phyloP scores from a whole-genome alignment of 2,113 vertebrate genomes.

The Coptodon bakossiorum region DNA sequence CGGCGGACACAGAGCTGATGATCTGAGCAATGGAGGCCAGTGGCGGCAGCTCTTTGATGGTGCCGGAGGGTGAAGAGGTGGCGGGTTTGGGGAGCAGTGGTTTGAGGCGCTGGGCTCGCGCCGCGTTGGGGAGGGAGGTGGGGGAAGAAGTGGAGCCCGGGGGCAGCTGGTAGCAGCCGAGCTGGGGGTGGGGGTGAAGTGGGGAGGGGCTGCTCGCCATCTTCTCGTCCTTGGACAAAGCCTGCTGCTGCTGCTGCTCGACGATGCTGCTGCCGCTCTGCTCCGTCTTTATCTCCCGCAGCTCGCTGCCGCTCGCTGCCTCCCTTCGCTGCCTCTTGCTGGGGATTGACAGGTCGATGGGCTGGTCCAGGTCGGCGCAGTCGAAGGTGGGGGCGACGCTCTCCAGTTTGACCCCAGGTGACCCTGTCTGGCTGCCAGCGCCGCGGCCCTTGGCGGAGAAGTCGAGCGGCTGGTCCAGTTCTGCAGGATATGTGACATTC shows the following conservation, averaged over 20 bases:
- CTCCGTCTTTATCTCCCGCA: slow-evolving; percentile 67
- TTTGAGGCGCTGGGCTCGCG: slow-evolving; percentile 83
- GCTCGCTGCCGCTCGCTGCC: background rate
- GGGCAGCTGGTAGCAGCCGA: slow-evolving; percentile 77
- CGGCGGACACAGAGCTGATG: slow-evolving; percentile 92
- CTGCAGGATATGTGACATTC: slow-evolving; percentile 54
- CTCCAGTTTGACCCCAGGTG: slow-evolving; percentile 81
- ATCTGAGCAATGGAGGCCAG: slow-evolving; percentile 97
- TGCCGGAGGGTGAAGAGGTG: slow-evolving; percentile 42
- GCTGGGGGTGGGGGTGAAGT: slow-evolving; percentile 57
- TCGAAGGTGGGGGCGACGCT: slow-evolving; percentile 65
- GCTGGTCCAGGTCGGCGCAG: slow-evolving; percentile 77
- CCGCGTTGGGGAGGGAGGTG: slow-evolving; percentile 36
- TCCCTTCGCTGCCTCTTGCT: slow-evolving; percentile 66
- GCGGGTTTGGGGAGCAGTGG: slow-evolving; percentile 91
- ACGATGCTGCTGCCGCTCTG: slow-evolving; percentile 47
- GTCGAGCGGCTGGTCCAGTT: slow-evolving; percentile 88
- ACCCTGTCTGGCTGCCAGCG: background rate
- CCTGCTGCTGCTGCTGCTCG: slow-evolving; percentile 9
- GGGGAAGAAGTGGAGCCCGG: slow-evolving; percentile 69
- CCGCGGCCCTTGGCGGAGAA: slow-evolving; percentile 84
- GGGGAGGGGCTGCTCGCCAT: background rate
- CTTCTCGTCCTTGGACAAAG: slow-evolving; percentile 61
- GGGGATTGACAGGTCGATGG: slow-evolving; percentile 93
- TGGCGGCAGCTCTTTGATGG: slow-evolving; percentile 82